These are phyloP conservation scores for Mactromeris polynyma DNA, from an alignment of 2,888 invertebrate genomes.

Conservation along the genomic window DNA sequence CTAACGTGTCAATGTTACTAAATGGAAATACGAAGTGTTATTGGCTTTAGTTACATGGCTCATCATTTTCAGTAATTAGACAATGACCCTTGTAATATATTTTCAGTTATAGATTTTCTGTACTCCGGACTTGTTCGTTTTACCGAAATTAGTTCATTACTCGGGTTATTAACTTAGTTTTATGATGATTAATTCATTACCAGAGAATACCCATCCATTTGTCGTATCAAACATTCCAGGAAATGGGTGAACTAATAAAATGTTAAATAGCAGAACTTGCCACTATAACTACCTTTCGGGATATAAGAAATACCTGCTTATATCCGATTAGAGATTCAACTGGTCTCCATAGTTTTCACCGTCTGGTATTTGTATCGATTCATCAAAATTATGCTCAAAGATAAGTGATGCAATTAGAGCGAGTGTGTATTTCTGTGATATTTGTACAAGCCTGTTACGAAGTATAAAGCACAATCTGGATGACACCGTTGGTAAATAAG, in stretches of 20 bases:
- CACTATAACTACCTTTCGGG: background rate
- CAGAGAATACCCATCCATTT: background rate
- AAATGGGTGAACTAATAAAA: background rate
- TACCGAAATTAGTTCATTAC: background rate
- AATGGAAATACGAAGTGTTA: too few relatives aligned
- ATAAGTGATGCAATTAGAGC: background rate
- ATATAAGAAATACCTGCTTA: background rate
- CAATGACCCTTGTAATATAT: background rate
- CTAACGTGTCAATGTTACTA: too few relatives aligned
- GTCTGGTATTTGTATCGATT: background rate
- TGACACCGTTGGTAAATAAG: background rate
- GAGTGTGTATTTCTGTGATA: background rate
- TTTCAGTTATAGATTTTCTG: background rate
- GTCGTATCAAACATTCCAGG: background rate
- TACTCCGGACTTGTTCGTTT: background rate
- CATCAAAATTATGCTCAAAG: background rate
- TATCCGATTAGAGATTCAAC: background rate
- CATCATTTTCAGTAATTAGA: too few relatives aligned
- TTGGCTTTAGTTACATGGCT: too few relatives aligned
- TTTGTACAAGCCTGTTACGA: background rate
- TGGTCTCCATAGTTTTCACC: background rate
- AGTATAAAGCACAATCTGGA: background rate
- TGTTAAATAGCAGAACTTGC: background rate
- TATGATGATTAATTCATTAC: background rate
- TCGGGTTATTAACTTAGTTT: background rate